phyloP scores from a whole-genome alignment of 2,888 invertebrate species.

The Helobdella robusta region DNA sequence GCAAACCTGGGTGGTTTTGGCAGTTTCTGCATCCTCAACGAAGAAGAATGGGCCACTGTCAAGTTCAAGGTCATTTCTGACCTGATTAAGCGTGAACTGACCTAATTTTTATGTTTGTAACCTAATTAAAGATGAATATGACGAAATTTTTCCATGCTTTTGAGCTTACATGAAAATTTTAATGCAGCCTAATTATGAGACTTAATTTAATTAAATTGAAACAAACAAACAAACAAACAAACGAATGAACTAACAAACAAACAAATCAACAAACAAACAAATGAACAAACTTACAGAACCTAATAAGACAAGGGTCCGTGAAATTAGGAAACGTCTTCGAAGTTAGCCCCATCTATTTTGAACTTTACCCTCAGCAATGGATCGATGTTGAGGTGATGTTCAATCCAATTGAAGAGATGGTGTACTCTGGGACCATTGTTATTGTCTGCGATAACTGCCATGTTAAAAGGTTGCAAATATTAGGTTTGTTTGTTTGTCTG shows the following conservation, averaged over 20 bases:
- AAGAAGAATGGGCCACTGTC: background rate
- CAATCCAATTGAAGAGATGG: conserved; percentile 39
- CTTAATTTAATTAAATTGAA: too few relatives aligned
- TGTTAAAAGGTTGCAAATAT: conserved; percentile 42
- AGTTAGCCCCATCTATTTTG: conserved; percentile 46
- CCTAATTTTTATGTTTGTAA: too few relatives aligned
- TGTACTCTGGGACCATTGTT: conserved; percentile 41
- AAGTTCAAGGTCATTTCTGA: conserved; percentile 6
- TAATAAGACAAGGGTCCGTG: background rate
- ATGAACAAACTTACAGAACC: background rate
- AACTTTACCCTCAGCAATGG: conserved; percentile 39
- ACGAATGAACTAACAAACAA: too few relatives aligned
- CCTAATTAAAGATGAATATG: too few relatives aligned
- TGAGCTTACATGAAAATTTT: too few relatives aligned
- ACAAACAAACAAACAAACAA: too few relatives aligned
- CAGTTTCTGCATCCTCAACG: conserved; percentile 12
- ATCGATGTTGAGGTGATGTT: conserved; percentile 45
- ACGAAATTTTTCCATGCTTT: too few relatives aligned
- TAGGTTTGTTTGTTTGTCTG: conserved; percentile 37
- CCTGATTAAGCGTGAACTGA: background rate
- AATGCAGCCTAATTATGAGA: too few relatives aligned
- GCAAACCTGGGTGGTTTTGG: conserved; percentile 4
- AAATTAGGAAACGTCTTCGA: conserved; percentile 39
- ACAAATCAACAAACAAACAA: too few relatives aligned
- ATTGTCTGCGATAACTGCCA: conserved; percentile 50